Evolutionary conservation across 2,113 vertebrate species (phyloP), one percentile per base, ranked within the genome.

Genomic region (Pluvianellus socialis): DNA sequence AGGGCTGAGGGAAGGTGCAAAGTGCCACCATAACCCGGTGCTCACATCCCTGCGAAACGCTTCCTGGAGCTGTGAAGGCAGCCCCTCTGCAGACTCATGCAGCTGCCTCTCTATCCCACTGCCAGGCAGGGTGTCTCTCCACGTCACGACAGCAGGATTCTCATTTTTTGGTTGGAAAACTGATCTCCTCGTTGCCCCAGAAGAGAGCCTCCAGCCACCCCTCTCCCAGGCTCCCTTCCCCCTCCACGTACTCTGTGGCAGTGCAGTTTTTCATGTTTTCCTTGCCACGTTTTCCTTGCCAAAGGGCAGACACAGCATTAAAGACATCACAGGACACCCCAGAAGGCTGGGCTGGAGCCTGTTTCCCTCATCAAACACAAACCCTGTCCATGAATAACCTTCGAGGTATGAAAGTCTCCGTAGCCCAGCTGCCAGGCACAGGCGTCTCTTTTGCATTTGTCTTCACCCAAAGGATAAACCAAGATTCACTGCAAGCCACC

Each of bases 21-120:
- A 0, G 7, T 21, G 47, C 21, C 24, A 47, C 61, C 2, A 1
- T 16, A 16, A 38, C 8, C 6, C 0, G 5, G 17, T 20, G 24
- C 35, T 61, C 65, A 10, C n/a, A 16, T 3, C 58, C 40, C 32
- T 24, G 9, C 0, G 1, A 73, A 22, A 18, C 42, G 66, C 17
- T 53, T 24, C 72, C 72, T 42, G 8, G n/a, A n/a, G 62, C 47
- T 79, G 42, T 2, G 28, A 9, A 7, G 35, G 26, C 7, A 2
- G 40, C 24, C 26, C 23, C 3, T 6, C 53, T 47, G 40, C 14
- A 35, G 20, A n/a, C 44, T 55, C 35, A 28, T 0, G 23, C 49
- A 12, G 49, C 49, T 49, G 49, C 49, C 49, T 49, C 23, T 49
- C 1, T 8, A 17, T 22, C 22, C 56, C 77, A 13, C 49, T 23